phyloP scores from a whole-genome alignment of 53 echinoderm and acorn worm species.

The Crossaster papposus region DNA sequence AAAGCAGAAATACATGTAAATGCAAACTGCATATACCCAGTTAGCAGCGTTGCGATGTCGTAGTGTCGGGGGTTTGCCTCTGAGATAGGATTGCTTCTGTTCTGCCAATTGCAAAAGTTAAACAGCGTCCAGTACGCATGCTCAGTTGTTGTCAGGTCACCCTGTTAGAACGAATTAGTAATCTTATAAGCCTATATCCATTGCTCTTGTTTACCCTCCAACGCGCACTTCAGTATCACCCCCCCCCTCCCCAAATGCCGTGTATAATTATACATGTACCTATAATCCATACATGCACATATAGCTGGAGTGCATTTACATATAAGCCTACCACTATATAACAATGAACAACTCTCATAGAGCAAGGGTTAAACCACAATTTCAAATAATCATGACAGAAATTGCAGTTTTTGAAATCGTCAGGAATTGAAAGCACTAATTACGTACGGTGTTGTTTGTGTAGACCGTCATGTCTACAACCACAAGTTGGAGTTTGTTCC shows the following conservation, averaged over 20 bases:
- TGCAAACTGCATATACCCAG: constrained; percentile 2
- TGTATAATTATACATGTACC: too few relatives aligned
- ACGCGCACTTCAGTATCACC: too few relatives aligned
- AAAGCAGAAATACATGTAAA: background rate
- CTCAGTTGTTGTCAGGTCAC: constrained; percentile 9
- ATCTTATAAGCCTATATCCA: too few relatives aligned
- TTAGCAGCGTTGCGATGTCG: constrained; percentile 31
- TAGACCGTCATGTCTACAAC: constrained; percentile 16
- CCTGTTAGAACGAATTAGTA: background rate
- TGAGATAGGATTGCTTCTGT: background rate
- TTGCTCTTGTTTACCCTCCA: too few relatives aligned
- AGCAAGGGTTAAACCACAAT: too few relatives aligned
- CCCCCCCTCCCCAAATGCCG: too few relatives aligned
- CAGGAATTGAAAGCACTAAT: background rate
- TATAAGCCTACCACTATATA: too few relatives aligned
- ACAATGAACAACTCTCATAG: too few relatives aligned
- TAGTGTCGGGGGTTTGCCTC: background rate
- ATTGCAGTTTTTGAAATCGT: background rate
- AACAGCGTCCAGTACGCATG: constrained; percentile 22
- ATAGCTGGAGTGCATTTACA: too few relatives aligned
- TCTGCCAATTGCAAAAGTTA: constrained; percentile 27
- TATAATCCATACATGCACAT: too few relatives aligned
- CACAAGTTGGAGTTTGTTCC: constrained; percentile 13
- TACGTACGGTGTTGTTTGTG: constrained; percentile 20
- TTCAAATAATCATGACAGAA: too few relatives aligned